A percentile compares a stretch with the other conserved stretches of the same genome.
Conservation (phyloP, 2,888 invertebrate genomes). For the Pyrocoelia pectoralis region DNA sequence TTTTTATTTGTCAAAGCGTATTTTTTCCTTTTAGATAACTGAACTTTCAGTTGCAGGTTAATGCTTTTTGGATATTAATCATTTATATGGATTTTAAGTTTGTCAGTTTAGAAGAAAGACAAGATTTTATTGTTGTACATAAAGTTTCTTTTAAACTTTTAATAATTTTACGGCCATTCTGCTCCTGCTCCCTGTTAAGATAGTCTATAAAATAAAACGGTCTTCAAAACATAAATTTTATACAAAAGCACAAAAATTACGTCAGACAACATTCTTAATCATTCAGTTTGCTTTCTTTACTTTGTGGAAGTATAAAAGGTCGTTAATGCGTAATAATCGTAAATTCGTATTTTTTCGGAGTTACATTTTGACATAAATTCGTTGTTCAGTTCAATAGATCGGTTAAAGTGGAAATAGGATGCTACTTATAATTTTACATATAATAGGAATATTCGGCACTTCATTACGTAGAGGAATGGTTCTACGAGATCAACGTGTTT, state of each 20-base stretch:
- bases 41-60: slow-evolving; percentile 42
- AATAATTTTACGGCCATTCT: slow-evolving; percentile 30
- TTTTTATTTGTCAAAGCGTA: slow-evolving; percentile 22
- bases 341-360: too few species aligned
- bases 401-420: too few species aligned
- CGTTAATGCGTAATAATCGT: too few species aligned
- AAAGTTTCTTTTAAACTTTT: slow-evolving; percentile 32
- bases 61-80: slow-evolving; percentile 46
- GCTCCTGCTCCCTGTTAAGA: slow-evolving; percentile 12
- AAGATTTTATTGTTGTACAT: slow-evolving; percentile 30
- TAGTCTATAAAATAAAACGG: slow-evolving; percentile 30
- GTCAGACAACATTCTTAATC: slow-evolving; percentile 13
- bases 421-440: too few species aligned
- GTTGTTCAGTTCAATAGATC: too few species aligned
- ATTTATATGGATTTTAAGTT: slow-evolving; percentile 39
- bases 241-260: slow-evolving; percentile 24
- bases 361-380: too few species aligned
- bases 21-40: slow-evolving; percentile 42
- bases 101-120: slow-evolving; percentile 31
- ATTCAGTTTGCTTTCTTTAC: too few species aligned
- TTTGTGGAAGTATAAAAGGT: too few species aligned
- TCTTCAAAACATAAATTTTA: slow-evolving; percentile 25
- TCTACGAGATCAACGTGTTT: too few species aligned
- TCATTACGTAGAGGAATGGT: too few species aligned
- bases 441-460: too few species aligned